Base-by-base conservation (phyloP, 2,797 vertebrate genomes). In the Spondyliosoma cantharus region DNA sequence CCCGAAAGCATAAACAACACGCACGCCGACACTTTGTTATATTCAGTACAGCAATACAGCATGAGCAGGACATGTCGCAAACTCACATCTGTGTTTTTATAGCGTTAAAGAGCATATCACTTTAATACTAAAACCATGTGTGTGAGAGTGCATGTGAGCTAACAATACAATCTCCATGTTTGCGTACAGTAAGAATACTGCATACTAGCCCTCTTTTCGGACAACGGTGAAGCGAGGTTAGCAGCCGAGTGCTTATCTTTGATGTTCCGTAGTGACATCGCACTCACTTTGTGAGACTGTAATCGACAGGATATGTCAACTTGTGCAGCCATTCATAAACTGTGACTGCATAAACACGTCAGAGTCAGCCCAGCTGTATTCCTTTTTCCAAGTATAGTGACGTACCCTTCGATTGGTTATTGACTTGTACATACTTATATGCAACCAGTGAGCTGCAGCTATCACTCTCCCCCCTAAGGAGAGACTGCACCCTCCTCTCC, bases 361-460 rank as follows among this genome's bases (percentile, higher is more conserved):
- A 66, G 46, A 52, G 72, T 75, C 0, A 16, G 20, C 61, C 37
- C 13, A 0, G 48, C 46, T 52, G 60, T 69, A 3, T 48, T 64
- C 22, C n/a, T 58, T 58, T 16, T 59, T 2, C 53, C 46, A 48
- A 68, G 49, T 69, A 52, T 45, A 61, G 58, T 78, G 81, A 77
- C 29, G 19, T 58, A 42, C 24, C 46, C 67, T 67, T 58, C 60
- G 78, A 79, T 68, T 76, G n/a, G 19, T 83, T 83, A 87, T 83
- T 83, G 86, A 88, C 53, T 67, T 82, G 58, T 65, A 50, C 53
- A 11, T 22, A 29, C 72, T 77, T 71, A 73, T 72, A 49, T 87
- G 85, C 79, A 46, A 69, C 53, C 56, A 66, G 67, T 37, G 66
- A 81, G 66, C 68, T 82, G 76, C 54, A 83, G 74, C 81, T 78